These are phyloP conservation scores for Chrysopa pallens DNA, from an alignment of 1,140 invertebrate species.

Conservation along the genomic window DNA sequence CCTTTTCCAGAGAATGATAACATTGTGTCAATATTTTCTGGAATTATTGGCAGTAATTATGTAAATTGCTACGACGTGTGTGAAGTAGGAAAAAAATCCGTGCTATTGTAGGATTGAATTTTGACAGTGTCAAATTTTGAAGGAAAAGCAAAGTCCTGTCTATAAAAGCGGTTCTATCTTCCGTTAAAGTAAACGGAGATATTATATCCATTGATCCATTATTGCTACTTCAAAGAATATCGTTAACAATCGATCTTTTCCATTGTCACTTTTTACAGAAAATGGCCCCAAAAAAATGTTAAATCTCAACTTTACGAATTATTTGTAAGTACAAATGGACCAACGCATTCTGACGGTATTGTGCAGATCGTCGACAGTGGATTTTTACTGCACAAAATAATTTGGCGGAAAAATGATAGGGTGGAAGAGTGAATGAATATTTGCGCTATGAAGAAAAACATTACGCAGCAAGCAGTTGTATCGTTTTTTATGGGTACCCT, in stretches of 20 bases:
- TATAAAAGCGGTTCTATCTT: slow-evolving; percentile 11
- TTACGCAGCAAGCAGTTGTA: slow-evolving; percentile 9
- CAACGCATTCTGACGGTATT: background rate
- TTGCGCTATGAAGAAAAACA: slow-evolving; percentile 9
- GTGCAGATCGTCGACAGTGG: slow-evolving; percentile 7
- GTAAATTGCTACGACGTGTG: slow-evolving; percentile 13
- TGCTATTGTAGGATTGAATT: slow-evolving; percentile 11
- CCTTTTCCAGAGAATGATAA: slow-evolving; percentile 14
- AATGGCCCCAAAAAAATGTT: too few relatives aligned
- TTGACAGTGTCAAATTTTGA: slow-evolving; percentile 15
- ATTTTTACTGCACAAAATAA: slow-evolving; percentile 8
- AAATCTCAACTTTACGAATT: slow-evolving; percentile 10
- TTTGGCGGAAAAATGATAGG: background rate
- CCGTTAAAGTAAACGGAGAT: slow-evolving; percentile 7
- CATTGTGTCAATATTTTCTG: slow-evolving; percentile 15
- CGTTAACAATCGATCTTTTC: slow-evolving; percentile 10
- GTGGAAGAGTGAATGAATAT: background rate
- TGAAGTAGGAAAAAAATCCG: slow-evolving; percentile 11
- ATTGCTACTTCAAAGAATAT: slow-evolving; percentile 20
- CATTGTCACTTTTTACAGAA: slow-evolving; percentile 16
- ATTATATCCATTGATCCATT: slow-evolving; percentile 18
- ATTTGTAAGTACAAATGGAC: slow-evolving; percentile 1
- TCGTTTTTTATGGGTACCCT: slow-evolving; percentile 16
- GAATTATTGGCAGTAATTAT: slow-evolving; percentile 7
- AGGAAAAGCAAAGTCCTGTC: slow-evolving; percentile 8